Base-by-base conservation (phyloP, 2,888 invertebrate genomes). In the Drosophila lacicola region DNA sequence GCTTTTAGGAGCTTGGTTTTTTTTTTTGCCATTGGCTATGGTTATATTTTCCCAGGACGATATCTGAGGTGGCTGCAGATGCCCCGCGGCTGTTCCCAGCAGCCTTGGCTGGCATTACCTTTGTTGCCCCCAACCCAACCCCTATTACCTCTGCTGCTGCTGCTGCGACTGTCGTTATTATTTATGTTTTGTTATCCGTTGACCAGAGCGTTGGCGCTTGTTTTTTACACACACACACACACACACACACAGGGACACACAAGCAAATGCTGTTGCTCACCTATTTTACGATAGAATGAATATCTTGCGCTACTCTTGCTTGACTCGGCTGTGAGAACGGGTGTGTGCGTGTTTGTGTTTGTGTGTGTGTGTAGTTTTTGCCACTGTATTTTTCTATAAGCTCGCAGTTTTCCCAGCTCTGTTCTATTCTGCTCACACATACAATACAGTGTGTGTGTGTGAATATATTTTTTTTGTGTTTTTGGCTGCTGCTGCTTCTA, bases 141-240 rank as follows among this genome's bases (percentile, higher is more conserved):
- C 13, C 42, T 46, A 25, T 39, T 49, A 5, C 57, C 58, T 14
- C 65, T 42, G 57, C 72, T 66, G 29, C 68, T 17, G n/a, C 39
- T 53, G 51, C 51, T 53, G 41, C 29, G 29, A 29, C 53, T 79
- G 85, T 82, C 83, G 84, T 90, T 90, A 90, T 90, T 90, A 90
- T 90, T 90, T 90, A 90, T 90, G 90, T 85, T 84, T 85, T 88
- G 89, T 90, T 90, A 81, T 89, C 86, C 89, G 90, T 82, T 89
- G 82, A 84, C 88, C 88, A 88, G 88, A 90, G 87, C 77, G 70
- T 85, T 81, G 80, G 71, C 71, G 80, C 83, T 86, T 80, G 82
- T 83, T 89, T 81, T 78, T 71, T 73, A 61, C 42, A 57, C 68
- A 63, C 68, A 50, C 70, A 62, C 67, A 53, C 62, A 51, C 51